Evolutionary conservation across 2,797 vertebrate species (phyloP).

Genomic region (Morus bassanus): DNA sequence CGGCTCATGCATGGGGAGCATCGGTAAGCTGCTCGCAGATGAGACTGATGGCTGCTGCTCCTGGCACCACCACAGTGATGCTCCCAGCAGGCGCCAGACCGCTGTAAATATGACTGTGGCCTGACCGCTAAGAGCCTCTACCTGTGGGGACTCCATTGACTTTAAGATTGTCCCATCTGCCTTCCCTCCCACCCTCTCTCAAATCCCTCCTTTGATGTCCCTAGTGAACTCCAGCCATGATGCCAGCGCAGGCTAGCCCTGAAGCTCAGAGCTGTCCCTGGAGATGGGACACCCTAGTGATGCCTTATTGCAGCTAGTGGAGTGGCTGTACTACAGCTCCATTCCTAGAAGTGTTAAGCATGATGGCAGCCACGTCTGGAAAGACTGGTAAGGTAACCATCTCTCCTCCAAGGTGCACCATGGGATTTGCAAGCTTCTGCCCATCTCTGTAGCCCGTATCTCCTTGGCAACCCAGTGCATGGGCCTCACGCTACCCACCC

Average conservation of each 20-base stretch:
- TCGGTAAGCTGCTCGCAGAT: background rate
- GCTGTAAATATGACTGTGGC: background rate
- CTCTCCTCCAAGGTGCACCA: constrained; percentile 69
- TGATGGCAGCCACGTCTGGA: constrained; percentile 68
- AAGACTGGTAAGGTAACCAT: constrained; percentile 72
- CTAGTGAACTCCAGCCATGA: constrained; percentile 72
- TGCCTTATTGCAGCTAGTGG: constrained; percentile 70
- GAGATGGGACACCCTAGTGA: constrained; percentile 63
- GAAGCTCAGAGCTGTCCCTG: constrained; percentile 72
- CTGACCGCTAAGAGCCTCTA: background rate
- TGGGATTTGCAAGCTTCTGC: constrained; percentile 70
- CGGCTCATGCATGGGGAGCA: accelerated
- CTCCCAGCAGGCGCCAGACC: background rate
- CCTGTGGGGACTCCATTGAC: background rate
- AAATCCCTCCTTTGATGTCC: constrained; percentile 74
- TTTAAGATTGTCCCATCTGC: constrained; percentile 55
- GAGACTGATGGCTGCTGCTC: background rate
- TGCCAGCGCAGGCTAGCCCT: constrained; percentile 71
- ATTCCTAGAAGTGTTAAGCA: constrained; percentile 71
- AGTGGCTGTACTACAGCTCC: constrained; percentile 67
- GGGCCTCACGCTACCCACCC: constrained; percentile 74
- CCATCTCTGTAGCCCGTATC: constrained; percentile 62
- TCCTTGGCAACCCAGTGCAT: constrained; percentile 72
- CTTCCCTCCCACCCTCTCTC: constrained; percentile 57
- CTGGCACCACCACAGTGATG: accelerated